Percentiles rank a stretch among this genome's conserved stretches.
phyloP scores from a whole-genome alignment of 2,113 vertebrate genomes.

The Meleagris gallopavo region DNA sequence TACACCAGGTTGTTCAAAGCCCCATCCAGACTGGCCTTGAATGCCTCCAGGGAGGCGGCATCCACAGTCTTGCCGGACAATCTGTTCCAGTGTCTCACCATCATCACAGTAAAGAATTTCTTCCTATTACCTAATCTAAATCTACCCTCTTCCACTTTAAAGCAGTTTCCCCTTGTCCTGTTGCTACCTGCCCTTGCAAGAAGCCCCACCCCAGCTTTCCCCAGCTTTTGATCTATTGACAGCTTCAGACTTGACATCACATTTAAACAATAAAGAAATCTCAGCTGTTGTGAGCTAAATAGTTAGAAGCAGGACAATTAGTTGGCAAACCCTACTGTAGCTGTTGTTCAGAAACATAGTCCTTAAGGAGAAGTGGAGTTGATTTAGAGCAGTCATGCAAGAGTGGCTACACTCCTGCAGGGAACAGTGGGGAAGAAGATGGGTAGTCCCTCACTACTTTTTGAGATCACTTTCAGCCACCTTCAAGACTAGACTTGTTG shows the following conservation, averaged over 20 bases:
- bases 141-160: too few relatives aligned
- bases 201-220: too few relatives aligned
- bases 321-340: neutral
- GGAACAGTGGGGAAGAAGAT: neutral
- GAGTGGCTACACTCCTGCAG: neutral
- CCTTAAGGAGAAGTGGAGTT: neutral
- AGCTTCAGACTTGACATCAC: neutral
- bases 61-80: too few relatives aligned
- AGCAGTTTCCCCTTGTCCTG: too few relatives aligned
- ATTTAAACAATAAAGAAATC: neutral
- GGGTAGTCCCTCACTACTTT: neutral
- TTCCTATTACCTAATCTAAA: too few relatives aligned
- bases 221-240: neutral
- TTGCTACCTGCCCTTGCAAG: too few relatives aligned
- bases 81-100: too few relatives aligned
- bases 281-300: neutral
- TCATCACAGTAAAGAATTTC: too few relatives aligned
- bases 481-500: neutral
- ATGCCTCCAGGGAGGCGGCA: too few relatives aligned
- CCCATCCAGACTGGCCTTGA: too few relatives aligned
- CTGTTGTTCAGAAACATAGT: neutral
- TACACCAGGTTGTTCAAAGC: too few relatives aligned
- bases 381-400: rapidly evolving
- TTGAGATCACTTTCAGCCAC: neutral
- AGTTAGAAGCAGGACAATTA: neutral